phyloP scores from a whole-genome alignment of 2,113 vertebrate species.

The Dolichallabes microphthalmus region DNA sequence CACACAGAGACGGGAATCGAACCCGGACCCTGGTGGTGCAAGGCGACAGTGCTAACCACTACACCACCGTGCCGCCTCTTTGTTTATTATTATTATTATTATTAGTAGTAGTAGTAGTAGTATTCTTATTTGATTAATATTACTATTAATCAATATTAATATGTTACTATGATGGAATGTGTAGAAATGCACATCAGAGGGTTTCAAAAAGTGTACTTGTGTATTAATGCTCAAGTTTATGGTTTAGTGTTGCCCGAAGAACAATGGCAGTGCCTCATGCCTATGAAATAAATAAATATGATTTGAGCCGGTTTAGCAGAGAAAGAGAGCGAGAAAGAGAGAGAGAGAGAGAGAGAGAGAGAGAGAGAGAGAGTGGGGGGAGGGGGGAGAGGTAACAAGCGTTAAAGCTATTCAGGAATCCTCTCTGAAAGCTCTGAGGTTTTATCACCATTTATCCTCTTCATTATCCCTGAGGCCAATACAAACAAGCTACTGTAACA shows the following conservation, averaged over 20 bases:
- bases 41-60: too few relatives aligned
- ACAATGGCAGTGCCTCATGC: neutral
- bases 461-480: conserved; percentile 31
- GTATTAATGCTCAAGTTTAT: neutral
- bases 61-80: too few relatives aligned
- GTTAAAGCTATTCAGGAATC: conserved; percentile 46
- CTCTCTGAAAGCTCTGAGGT: conserved; percentile 20
- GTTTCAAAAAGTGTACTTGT: neutral
- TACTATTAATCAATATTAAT: neutral
- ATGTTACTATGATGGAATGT: neutral
- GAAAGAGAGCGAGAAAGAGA: neutral
- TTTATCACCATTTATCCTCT: conserved; percentile 39
- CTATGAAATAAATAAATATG: conserved; percentile 5
- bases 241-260: neutral
- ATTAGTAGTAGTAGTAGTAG: too few relatives aligned
- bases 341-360: neutral
- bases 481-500: conserved; percentile 21
- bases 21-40: too few relatives aligned
- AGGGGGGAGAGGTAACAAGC: conserved; percentile 38
- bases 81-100: neutral
- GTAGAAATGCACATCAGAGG: neutral
- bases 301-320: neutral
- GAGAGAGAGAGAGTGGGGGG: neutral
- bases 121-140: too few relatives aligned
- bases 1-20: too few relatives aligned